Conservation (phyloP, 2,113 vertebrate genomes). For the Actenoides lindsayi region DNA sequence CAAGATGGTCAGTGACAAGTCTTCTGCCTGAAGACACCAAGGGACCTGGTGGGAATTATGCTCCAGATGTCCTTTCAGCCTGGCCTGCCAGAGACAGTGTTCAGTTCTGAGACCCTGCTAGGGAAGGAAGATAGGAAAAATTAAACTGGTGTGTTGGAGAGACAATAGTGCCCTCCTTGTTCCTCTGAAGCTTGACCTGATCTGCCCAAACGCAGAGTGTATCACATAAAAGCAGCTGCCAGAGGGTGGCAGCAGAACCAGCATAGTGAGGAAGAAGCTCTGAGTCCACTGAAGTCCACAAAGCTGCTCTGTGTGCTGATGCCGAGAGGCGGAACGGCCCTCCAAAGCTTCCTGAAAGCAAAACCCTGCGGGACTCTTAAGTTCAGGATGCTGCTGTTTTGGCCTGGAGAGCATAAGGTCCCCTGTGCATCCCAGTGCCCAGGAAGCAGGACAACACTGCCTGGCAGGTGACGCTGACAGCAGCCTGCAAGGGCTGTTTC, state of each 20-base stretch:
- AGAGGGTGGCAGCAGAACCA: constrained; percentile 14
- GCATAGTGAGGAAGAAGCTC: background rate
- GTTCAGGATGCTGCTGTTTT: background rate
- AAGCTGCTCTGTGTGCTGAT: background rate
- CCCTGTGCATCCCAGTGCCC: background rate
- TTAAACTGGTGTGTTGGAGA: too few relatives aligned
- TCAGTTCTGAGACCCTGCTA: background rate
- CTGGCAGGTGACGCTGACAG: background rate
- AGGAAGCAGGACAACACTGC: background rate
- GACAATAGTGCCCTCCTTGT: background rate
- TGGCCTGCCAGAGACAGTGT: background rate
- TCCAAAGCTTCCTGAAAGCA: background rate
- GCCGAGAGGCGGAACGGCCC: background rate
- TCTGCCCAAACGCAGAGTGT: background rate
- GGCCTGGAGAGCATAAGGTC: background rate
- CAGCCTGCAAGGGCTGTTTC: background rate
- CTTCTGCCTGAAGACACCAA: background rate
- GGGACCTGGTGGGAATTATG: background rate
- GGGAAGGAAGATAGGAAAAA: background rate
- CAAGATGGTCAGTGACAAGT: background rate
- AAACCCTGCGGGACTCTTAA: background rate
- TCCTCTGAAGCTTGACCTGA: background rate
- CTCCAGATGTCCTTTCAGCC: background rate
- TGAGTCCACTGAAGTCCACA: background rate
- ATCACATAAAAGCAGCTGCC: background rate